Evolutionary conservation across 2,888 invertebrate genomes (phyloP).

Genomic region (Microctonus aethiopoides): DNA sequence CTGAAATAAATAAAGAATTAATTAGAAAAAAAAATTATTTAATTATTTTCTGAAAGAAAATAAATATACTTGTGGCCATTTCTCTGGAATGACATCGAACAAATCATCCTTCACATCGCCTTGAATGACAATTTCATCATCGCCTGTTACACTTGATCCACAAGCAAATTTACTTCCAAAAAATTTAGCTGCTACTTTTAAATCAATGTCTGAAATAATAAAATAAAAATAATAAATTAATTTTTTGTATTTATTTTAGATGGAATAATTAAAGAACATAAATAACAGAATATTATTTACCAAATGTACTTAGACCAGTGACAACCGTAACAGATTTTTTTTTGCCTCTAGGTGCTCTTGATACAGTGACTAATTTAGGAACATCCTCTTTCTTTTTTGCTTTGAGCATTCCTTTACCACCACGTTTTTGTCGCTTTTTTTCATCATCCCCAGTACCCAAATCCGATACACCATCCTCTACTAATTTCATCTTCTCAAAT

Average conservation of each 20-base stretch:
- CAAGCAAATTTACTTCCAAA: slow-evolving; percentile 98
- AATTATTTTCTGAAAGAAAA: neutral
- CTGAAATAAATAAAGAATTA: slow-evolving; percentile 66
- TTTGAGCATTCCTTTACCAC: slow-evolving; percentile 95
- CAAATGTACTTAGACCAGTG: slow-evolving; percentile 93
- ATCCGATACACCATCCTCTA: slow-evolving; percentile 72
- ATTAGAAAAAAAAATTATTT: slow-evolving; percentile 12
- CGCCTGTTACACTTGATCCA: slow-evolving; percentile 98
- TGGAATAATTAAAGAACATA: neutral
- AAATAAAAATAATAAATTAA: too few species aligned
- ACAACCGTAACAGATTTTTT: slow-evolving; percentile 99
- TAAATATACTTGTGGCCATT: slow-evolving; percentile 90
- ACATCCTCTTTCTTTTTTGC: slow-evolving; percentile 94
- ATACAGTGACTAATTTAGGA: slow-evolving; percentile 86
- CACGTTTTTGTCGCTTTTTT: slow-evolving; percentile 95
- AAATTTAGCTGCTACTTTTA: slow-evolving; percentile 97
- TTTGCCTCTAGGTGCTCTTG: slow-evolving; percentile 93
- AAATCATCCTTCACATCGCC: slow-evolving; percentile 99
- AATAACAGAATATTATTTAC: slow-evolving; percentile 67
- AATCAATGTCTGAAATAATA: slow-evolving; percentile 84
- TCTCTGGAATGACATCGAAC: slow-evolving; percentile 97
- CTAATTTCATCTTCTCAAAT: slow-evolving; percentile 88
- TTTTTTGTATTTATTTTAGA: too few species aligned
- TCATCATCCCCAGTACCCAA: slow-evolving; percentile 87
- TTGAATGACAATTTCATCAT: slow-evolving; percentile 99